Base-by-base conservation (phyloP, 2,113 vertebrate genomes). In the Epinephelus moara region DNA sequence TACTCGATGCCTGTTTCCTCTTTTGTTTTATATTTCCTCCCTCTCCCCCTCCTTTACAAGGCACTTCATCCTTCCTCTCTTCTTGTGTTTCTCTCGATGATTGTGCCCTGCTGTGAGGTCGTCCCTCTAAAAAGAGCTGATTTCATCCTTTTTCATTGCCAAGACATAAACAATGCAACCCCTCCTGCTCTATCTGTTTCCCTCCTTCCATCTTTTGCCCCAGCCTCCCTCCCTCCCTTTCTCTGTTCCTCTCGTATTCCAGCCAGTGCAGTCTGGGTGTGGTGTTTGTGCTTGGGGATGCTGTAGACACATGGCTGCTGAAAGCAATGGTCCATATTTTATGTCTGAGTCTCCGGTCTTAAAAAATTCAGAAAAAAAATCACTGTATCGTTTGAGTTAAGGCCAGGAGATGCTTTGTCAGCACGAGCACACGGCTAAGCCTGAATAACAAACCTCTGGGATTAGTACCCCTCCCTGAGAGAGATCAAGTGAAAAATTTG, bases 231-330 rank as follows among this genome's bases (percentile, higher is more conserved):
- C 70, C 17, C 75, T 52, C 49, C n/a, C 49, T 25, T 52, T 55
- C 72, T 67, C 70, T 86, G 60, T 64, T 66, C 50, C 62, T 61
- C 45, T 81, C 45, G 53, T 59, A 25, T 78, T 72, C 67, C 81
- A 77, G 75, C 73, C 17, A 66, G 88, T 91, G 82, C 87, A 77
- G 81, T 90, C 62, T 91, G 94, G 94, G 92, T 91, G 93, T 93
- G 91, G 93, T 84, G 75, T 57, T 66, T 42, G 78, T 75, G 69
- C 74, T 82, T 9, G 19, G 53, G 77, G 85, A 90, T 68, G 89
- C 86, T 86, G 59, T 53, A 62, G 67, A 88, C 45, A 67, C 86
- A 78, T 30, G 64, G 68, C 69, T 79, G 57, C 81, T 85, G 75
- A 87, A 76, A 84, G 75, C 56, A 2, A 3, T 37, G 59, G 57